Evolutionary conservation across 2,113 vertebrate genomes (phyloP), one percentile per base, ranked within the genome.

Genomic region (Oryzias melastigma): DNA sequence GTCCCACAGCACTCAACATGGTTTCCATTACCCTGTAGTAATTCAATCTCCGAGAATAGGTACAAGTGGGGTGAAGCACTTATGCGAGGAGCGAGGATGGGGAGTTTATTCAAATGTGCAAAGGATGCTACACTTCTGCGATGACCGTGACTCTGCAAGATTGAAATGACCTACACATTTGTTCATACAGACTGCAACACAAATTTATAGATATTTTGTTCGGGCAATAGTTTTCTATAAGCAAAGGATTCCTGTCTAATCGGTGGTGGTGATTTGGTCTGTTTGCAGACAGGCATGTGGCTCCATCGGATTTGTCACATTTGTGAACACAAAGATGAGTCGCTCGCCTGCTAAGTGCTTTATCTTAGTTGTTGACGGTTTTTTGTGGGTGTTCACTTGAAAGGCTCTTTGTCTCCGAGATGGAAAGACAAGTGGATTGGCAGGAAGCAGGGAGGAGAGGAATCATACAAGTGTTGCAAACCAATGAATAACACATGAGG

Each of bases 1-100:
- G 82, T 88, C 85, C 87, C 87, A 84, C 48, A 90, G 88, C 88
- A 88, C 88, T 87, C 66, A 85, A 74, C 79, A 78, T 62, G 78
- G 65, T 83, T 82, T 87, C 88, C 88, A 89, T 90, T 88, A 86
- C 68, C 45, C 50, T 70, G 68, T 75, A 56, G 71, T 80, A 86
- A 88, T 83, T 73, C 77, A 83, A 81, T 86, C 63, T 78, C 57
- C 65, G 46, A 55, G 58, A 77, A 75, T 72, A 79, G 73, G 60
- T 82, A 81, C 68, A 66, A 75, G 65, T 54, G 20, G 51, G 68
- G 65, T 50, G 70, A 78, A 71, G 86, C 84, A 82, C 84, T 86
- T 81, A 77, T 66, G 68, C 58, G 46, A 48, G 44, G 27, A 56
- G 43, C 20, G 16, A 25, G 62, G 45, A 13, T 4, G 13, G 35